Conservation (phyloP, 2,888 invertebrate species). For the Pyrrhosoma nymphula region DNA sequence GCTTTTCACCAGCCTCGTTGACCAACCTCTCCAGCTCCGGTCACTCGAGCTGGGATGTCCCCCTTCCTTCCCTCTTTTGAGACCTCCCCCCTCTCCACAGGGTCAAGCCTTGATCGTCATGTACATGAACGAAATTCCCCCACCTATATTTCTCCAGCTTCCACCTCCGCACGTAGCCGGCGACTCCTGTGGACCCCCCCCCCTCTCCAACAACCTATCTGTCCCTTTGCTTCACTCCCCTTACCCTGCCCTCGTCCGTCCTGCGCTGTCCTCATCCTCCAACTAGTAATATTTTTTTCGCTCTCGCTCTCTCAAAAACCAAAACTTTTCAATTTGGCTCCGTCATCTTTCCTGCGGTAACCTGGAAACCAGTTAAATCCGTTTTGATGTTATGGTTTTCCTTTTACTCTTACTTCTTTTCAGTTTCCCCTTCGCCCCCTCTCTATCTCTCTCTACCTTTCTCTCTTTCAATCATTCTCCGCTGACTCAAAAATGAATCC, state of each 20-base stretch:
- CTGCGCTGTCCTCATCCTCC: background rate
- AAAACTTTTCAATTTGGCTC: background rate
- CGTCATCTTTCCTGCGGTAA: background rate
- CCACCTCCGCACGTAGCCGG: background rate
- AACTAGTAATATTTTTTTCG: background rate
- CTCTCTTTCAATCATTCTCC: background rate
- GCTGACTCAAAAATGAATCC: background rate
- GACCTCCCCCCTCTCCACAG: background rate
- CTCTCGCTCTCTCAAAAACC: slow-evolving; percentile 1
- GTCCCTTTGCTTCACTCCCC: background rate
- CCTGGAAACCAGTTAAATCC: background rate
- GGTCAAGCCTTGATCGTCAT: background rate
- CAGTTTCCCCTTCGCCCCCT: background rate
- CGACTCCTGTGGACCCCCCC: no score
- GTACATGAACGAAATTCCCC: background rate
- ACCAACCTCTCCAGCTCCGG: background rate
- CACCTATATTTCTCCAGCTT: background rate
- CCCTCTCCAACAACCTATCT: no score
- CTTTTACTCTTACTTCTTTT: background rate
- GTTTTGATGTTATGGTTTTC: slow-evolving; percentile 10
- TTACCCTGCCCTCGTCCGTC: background rate
- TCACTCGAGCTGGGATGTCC: background rate
- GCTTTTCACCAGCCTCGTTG: background rate
- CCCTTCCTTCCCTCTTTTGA: background rate
- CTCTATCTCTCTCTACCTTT: background rate